These are phyloP conservation scores for Psittacara wagleri DNA, from an alignment of 2,113 vertebrate species.

Conservation along the genomic window DNA sequence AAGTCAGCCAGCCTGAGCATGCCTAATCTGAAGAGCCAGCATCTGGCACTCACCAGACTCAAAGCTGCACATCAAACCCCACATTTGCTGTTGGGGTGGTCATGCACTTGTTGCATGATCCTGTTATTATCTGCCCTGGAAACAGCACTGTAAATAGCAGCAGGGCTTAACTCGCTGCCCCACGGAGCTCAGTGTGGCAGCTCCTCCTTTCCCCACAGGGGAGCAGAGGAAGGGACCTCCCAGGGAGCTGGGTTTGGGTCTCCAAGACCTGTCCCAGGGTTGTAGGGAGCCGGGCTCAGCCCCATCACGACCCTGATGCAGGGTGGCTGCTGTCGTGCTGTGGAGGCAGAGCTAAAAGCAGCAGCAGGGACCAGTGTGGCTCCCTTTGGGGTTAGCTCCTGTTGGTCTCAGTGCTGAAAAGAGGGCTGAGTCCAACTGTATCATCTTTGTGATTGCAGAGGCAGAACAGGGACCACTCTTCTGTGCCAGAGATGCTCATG, in stretches of 20 bases:
- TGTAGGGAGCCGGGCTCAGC: neutral
- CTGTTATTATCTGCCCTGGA: neutral
- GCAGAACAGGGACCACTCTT: neutral
- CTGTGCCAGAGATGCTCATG: neutral
- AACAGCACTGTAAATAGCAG: neutral
- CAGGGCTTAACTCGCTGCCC: neutral
- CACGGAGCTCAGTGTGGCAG: neutral
- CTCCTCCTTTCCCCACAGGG: neutral
- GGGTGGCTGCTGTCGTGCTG: neutral
- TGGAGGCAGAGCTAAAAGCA: neutral
- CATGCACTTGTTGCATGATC: neutral
- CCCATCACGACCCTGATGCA: accelerated
- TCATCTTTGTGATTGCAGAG: neutral
- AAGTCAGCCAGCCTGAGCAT: neutral
- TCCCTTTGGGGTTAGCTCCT: neutral
- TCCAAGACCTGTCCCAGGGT: neutral
- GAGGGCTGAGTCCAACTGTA: neutral
- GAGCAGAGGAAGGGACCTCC: neutral
- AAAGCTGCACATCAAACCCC: neutral
- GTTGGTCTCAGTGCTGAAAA: neutral
- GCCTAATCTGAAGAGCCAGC: neutral
- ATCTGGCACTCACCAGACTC: neutral
- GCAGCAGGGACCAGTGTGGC: neutral
- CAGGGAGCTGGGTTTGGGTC: accelerated
- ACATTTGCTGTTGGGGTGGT: neutral